A percentile compares a stretch with the other conserved stretches of the same genome.
phyloP scores from a whole-genome alignment of 1,140 invertebrate genomes.

The Apis laboriosa region DNA sequence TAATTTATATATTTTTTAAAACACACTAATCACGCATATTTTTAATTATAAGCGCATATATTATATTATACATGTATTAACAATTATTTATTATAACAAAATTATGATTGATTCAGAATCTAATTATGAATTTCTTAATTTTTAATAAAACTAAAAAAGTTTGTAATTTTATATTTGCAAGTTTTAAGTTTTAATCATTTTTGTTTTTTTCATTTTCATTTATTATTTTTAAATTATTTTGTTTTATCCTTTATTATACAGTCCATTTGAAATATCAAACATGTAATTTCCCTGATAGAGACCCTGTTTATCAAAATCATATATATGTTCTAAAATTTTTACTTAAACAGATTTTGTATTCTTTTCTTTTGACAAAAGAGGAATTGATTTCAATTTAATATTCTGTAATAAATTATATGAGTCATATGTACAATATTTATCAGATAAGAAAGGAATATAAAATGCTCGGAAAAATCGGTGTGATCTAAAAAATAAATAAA shows the following conservation, averaged over 20 bases:
- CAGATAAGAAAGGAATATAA: slow-evolving; percentile 92
- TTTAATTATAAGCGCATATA: not conserved
- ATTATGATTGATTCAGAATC: not conserved
- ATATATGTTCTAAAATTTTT: not conserved
- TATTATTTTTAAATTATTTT: not conserved
- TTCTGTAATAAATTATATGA: slow-evolving; percentile 92
- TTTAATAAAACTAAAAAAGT: not conserved
- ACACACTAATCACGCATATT: not conserved
- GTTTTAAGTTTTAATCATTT: not conserved
- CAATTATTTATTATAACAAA: not conserved
- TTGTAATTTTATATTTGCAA: no score
- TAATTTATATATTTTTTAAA: not conserved
- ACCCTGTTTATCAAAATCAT: slow-evolving; percentile 49
- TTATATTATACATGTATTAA: not conserved
- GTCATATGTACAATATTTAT: slow-evolving; percentile 86
- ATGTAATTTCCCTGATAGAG: slow-evolving; percentile 25
- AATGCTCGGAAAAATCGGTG: slow-evolving; percentile 91
- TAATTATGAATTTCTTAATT: not conserved
- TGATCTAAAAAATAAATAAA: slow-evolving; percentile 82
- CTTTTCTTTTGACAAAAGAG: slow-evolving; percentile 60
- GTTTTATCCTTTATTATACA: not conserved
- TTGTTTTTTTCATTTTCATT: not conserved
- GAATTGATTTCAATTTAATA: slow-evolving; percentile 74
- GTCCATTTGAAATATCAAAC: not conserved
- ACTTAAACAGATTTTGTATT: slow-evolving; percentile 60